phyloP scores from a whole-genome alignment of 2,113 vertebrate genomes.

The Columba janthina region DNA sequence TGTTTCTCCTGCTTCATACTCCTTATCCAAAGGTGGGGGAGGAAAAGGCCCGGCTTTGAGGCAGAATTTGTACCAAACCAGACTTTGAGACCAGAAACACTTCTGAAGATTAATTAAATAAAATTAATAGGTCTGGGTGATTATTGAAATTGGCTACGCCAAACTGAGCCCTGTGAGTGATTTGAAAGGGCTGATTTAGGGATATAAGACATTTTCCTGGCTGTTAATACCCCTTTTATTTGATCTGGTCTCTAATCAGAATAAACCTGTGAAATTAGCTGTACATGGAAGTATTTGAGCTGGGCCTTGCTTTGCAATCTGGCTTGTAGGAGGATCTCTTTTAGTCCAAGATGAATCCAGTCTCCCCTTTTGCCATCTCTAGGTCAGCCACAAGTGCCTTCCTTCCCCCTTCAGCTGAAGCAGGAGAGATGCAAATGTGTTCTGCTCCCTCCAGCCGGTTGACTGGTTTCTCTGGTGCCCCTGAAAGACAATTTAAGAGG shows the following conservation, averaged over 20 bases:
- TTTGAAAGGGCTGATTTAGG: neutral
- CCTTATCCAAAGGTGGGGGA: conserved; percentile 13
- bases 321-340: neutral
- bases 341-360: neutral
- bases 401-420: neutral
- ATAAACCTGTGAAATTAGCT: neutral
- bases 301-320: neutral
- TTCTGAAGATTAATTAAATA: neutral
- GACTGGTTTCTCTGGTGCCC: neutral
- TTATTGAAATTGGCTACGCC: neutral
- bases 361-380: neutral
- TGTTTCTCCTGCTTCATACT: neutral
- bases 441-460: neutral
- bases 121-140: neutral
- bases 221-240: neutral
- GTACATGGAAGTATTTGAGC: neutral
- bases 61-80: neutral
- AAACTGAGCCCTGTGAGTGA: neutral
- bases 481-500: neutral
- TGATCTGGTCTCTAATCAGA: neutral
- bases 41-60: neutral
- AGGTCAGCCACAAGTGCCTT: neutral
- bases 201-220: neutral
- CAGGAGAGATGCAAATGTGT: neutral
- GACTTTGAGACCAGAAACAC: neutral